Base-by-base conservation (phyloP, 2,113 vertebrate species). In the Aldabrachelys gigantea region DNA sequence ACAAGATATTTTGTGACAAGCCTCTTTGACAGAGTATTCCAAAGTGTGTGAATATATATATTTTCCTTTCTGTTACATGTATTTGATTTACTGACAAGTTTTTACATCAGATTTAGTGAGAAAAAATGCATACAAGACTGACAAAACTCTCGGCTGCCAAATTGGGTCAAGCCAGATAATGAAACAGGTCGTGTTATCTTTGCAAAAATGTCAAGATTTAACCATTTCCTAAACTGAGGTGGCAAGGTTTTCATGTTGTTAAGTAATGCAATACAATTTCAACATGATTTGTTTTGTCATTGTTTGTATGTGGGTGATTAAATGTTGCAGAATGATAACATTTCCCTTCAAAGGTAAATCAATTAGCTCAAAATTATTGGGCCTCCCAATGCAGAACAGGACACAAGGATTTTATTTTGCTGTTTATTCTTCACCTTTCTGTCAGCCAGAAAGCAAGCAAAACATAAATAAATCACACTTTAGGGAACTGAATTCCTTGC, bases 101-200 rank as follows among this genome's bases (percentile, higher is more conserved):
- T 84, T 44, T 25, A 50, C 38, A 35, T 56, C 7, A 10, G 4
- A 6, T 27, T 81, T 5, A 29, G 27, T 56, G 22, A 94, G 38
- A 78, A 94, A 78, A 1, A 49, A 31, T 0, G 1, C 53, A 56
- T 0, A 0, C 80, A 50, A 89, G 52, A 89, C 90, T 0, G 0
- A 19, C 27, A 90, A 89, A 47, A 69, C 27, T 5, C 84, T 44
- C 10, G 53, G 11, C 24, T 62, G 50, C 11, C 1, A 2, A 19
- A 44, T 12, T 92, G 41, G 22, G 25, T 16, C 78, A 3, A 2
- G 11, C 9, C 57, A 0, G 0, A 17, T 27, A 16, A 62, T 8
- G 27, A 76, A 90, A 87, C 13, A 50, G 17, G 16, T 75, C 41
- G 22, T 1, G 0, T 21, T 69, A 81, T 2, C 25, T 25, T 50